These are phyloP conservation scores for Cassiopea xamachana DNA, from an alignment of 30 jellyfish, hydroid and myxozoan species.

Conservation along the genomic window DNA sequence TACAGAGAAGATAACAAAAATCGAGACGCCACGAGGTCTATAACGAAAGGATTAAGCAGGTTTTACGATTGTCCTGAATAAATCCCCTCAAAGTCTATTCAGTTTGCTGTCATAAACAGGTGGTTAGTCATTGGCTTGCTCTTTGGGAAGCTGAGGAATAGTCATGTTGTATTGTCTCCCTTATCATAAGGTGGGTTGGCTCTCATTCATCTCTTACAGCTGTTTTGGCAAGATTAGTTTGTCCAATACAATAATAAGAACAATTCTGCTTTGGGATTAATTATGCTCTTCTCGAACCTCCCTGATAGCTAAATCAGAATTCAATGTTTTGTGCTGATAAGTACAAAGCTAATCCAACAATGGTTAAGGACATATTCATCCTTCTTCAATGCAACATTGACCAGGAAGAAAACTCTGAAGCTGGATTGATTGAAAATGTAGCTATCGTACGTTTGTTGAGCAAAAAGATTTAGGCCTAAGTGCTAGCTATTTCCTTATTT, in stretches of 20 bases:
- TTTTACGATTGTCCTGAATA: conserved; percentile 23
- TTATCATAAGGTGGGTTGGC: conserved; percentile 60
- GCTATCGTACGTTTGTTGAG: too few relatives aligned
- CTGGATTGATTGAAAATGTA: too few relatives aligned
- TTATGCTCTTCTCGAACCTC: conserved; percentile 19
- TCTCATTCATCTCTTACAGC: conserved; percentile 34
- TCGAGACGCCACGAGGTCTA: conserved; percentile 75
- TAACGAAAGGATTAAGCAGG: conserved; percentile 62
- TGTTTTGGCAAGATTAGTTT: conserved; percentile 38
- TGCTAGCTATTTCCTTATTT: too few relatives aligned
- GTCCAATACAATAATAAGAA: conserved; percentile 32
- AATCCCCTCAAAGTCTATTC: conserved; percentile 60
- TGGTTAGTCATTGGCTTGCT: conserved; percentile 35
- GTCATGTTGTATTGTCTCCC: conserved; percentile 13
- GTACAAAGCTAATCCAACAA: background rate
- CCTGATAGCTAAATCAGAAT: background rate
- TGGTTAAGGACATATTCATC: background rate
- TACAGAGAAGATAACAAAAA: background rate
- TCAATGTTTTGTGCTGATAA: background rate
- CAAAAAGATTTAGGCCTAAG: too few relatives aligned
- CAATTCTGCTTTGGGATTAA: conserved; percentile 37
- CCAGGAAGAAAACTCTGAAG: background rate
- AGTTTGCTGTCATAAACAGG: conserved; percentile 38
- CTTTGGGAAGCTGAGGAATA: conserved; percentile 42
- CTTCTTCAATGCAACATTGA: background rate